Base-by-base conservation (phyloP, 1,140 invertebrate species). In the Drosophila sp. region DNA sequence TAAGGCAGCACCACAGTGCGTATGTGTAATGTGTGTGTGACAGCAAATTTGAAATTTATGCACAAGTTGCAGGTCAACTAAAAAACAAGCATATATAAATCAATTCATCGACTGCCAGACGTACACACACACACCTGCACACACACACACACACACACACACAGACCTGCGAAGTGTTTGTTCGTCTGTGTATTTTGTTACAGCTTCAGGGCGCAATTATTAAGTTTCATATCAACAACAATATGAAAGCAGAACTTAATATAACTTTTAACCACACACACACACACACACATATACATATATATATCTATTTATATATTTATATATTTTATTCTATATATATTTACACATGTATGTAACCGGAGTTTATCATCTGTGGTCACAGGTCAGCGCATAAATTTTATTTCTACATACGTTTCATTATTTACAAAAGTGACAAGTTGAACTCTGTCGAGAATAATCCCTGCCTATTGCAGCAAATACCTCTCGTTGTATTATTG, bases 11-110 rank as follows among this genome's bases (percentile, higher is more conserved):
- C 41, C 46, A 73, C 64, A 18, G 13, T 36, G 64, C 71, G 71
- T 73, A 73, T 73, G 48, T 32, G 64, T 21, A 58, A 54, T 54
- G 38, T 53, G 59, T 50, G 54, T 43, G 50, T 50, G 50, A 9
- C 50, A 53, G 72, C 61, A 80, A 51, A 84, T 86, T 77, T 64
- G 57, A 78, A 86, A 86, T 86, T 89, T 89, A 86, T 86, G 83
- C 78, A 81, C 66, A 87, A 87, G 78, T 72, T 86, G 74, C 82
- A 87, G 78, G 80, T 86, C 75, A 82, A 78, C 82, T 82, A 75
- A 76, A 66, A 86, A 87, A 86, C 82, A 87, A 86, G 75, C 82
- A 72, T 65, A 72, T 65, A 86, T 86, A 86, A 87, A 82, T 86
- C 81, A 87, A 86, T 86, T 86, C 80, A 86, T 86, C 82, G 81